Evolutionary conservation across 2,113 vertebrate genomes (phyloP).

Genomic region (Psilopsiagon aymara): DNA sequence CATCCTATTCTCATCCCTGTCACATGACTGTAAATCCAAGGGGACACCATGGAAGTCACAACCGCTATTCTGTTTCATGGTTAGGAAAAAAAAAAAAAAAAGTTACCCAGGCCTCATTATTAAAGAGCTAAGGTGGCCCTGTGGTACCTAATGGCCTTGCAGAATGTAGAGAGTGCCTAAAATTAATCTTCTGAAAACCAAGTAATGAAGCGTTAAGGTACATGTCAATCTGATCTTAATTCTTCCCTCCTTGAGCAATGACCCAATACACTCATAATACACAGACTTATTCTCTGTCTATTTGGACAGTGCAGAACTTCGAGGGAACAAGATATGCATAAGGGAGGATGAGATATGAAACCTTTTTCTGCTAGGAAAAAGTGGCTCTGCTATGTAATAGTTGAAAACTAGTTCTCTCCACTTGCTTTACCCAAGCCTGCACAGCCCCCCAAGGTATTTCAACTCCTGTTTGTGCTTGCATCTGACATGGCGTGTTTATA

Average conservation of each 20-base stretch:
- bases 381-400: rapidly evolving
- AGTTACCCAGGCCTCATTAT: constrained; percentile 11
- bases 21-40: background rate
- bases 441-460: background rate
- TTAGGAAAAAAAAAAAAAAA: background rate
- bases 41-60: background rate
- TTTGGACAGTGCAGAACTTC: background rate
- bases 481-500: background rate
- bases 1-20: background rate
- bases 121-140: background rate
- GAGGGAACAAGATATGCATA: rapidly evolving
- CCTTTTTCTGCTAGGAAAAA: background rate
- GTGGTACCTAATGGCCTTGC: constrained; percentile 25
- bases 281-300: background rate
- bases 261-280: constrained; percentile 21
- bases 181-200: constrained; percentile 64
- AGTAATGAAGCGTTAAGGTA: constrained; percentile 66
- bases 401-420: background rate
- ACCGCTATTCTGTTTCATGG: background rate
- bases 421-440: background rate
- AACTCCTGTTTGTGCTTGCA: background rate
- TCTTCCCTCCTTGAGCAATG: constrained; percentile 65
- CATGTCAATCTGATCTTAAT: constrained; percentile 7
- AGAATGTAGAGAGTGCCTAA: constrained; percentile 21
- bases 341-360: background rate